Evolutionary conservation across 2,113 vertebrate genomes (phyloP), one percentile per base, ranked within the genome.

Genomic region (Toxostoma redivivum): DNA sequence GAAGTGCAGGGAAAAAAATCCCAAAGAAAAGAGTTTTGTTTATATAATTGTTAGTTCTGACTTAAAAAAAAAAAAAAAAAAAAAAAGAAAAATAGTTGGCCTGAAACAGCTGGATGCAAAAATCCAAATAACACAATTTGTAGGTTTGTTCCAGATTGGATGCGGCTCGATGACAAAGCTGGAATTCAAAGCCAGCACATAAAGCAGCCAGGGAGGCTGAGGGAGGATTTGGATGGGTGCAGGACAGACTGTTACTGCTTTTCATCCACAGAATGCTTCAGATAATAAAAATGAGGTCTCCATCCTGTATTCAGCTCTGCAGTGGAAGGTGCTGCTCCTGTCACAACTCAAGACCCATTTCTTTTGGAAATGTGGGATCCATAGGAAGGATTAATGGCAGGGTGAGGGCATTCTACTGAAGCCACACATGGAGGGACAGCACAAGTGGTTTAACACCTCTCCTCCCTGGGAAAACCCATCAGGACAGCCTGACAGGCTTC

Each of bases 361-460:
- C 24, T 40, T 48, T 64, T 22, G 51, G 65, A 71, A 86, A 13
- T 7, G 17, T 16, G 33, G 33, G 16, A 44, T 57, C 24, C 47
- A 9, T 4, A 48, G 33, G 67, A 56, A 77, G 38, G 67, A 65
- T 37, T 28, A 64, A 47, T 44, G 72, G 33, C 61, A 80, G 9
- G 1, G 5, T 0, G 2, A 35, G 69, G 66, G 11, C 1, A 8
- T 92, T 92, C 44, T 58, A 31, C 66, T 40, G 62, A 27, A 81
- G 45, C 42, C 54, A 24, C 6, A 33, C 0, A 1, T 0, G 2
- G 9, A 60, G 27, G 82, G 48, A 56, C 28, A 45, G 16, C 42
- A 16, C 6, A 35, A 23, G 23, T 0, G 1, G 25, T 56, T 81
- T 38, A n/a, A 85, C 66, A 28, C 28, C 37, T 23, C 58, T 45